phyloP scores from a whole-genome alignment of 1,140 invertebrate genomes.

The Drosophila nigromelanica region DNA sequence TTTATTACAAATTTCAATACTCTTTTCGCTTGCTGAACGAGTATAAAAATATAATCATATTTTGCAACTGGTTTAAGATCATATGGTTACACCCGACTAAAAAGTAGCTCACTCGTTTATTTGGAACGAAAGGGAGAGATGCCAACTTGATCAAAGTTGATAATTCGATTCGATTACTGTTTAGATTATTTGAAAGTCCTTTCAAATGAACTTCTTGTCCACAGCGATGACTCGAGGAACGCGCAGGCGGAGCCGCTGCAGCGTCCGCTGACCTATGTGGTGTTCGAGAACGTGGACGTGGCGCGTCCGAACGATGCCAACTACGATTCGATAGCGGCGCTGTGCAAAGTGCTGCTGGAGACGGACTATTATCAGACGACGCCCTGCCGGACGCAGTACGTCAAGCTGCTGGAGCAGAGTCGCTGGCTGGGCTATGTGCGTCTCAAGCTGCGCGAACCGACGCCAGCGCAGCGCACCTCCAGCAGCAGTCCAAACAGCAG shows the following conservation, averaged over 20 bases:
- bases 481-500: slow-evolving; percentile 8
- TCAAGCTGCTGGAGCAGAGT: slow-evolving; percentile 57
- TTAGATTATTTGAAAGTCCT: no score
- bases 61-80: no score
- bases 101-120: no score
- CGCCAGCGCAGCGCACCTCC: neutral
- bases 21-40: no score
- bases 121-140: no score
- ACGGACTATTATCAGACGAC: slow-evolving; percentile 73
- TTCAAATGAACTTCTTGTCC: no score
- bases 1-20: no score
- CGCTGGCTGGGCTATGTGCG: slow-evolving; percentile 82
- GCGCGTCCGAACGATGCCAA: slow-evolving; percentile 86
- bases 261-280: slow-evolving; percentile 87
- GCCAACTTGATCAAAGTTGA: no score
- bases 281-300: slow-evolving; percentile 91
- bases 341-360: slow-evolving; percentile 87
- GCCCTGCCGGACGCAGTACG: slow-evolving; percentile 55
- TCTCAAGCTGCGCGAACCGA: slow-evolving; percentile 62
- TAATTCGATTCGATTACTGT: no score
- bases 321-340: slow-evolving; percentile 73
- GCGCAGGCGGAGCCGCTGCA: slow-evolving; percentile 85
- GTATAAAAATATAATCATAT: no score
- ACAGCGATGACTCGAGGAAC: neutral
- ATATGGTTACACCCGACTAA: no score